phyloP scores from a whole-genome alignment of 2,888 invertebrate genomes.

The Eupithecia inturbata region DNA sequence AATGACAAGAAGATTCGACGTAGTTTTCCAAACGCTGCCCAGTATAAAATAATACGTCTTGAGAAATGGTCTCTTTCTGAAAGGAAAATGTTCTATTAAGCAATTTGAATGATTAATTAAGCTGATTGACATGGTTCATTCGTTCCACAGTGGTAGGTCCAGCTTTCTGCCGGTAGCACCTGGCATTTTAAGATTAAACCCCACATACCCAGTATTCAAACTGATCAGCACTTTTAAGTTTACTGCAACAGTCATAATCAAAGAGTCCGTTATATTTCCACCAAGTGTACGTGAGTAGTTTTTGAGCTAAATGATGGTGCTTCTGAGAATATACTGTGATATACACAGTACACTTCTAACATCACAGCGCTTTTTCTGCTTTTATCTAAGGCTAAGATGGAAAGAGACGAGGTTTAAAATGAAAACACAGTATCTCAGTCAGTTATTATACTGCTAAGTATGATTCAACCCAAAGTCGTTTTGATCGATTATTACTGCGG shows the following conservation, averaged over 20 bases:
- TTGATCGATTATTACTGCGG: slow-evolving; percentile 75
- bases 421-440: background rate
- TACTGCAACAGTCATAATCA: background rate
- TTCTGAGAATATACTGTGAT: too few relatives aligned
- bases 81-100: slow-evolving; percentile 60
- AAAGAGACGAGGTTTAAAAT: background rate
- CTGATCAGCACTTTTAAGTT: background rate
- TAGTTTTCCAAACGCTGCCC: too few relatives aligned
- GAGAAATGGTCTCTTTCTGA: slow-evolving; percentile 25
- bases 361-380: too few relatives aligned
- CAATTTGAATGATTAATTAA: slow-evolving; percentile 78
- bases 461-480: slow-evolving; percentile 48
- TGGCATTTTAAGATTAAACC: slow-evolving; percentile 54
- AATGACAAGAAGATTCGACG: too few relatives aligned
- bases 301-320: too few relatives aligned
- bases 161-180: slow-evolving; percentile 68
- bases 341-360: too few relatives aligned
- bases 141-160: slow-evolving; percentile 74
- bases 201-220: background rate
- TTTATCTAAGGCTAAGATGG: background rate
- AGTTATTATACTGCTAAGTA: background rate
- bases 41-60: background rate
- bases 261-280: background rate
- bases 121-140: slow-evolving; percentile 77
- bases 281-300: too few relatives aligned